Evolutionary conservation across 1,140 invertebrate species (phyloP), one percentile per base, ranked within the genome.

Genomic region (Musca domestica): DNA sequence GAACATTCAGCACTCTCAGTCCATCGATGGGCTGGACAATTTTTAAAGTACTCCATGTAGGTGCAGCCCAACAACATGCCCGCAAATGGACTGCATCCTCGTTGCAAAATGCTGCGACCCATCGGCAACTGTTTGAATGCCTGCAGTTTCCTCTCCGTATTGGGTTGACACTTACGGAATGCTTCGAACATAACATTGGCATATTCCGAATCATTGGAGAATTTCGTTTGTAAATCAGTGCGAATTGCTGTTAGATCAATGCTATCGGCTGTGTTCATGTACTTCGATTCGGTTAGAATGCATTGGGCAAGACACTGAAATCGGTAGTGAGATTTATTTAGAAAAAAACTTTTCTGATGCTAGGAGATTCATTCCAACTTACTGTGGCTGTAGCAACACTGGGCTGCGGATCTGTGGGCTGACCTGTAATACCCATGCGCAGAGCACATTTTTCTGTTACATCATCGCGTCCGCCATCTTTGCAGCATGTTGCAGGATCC

Each of bases 21-120:
- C 78, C 78, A 80, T 25, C 76, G 77, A 41, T 80, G 65, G 0
- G 67, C 66, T 1, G 78, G 78, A 64, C 78, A 80, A 66, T 80
- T 80, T 61, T 80, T 80, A 51, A 80, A 80, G 41, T 80, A 80
- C 20, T 80, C 77, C 77, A 79, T 80, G 52, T 78, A 78, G 0
- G 77, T 73, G 70, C 78, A 80, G 1, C 78, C 76, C 0, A 80
- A 71, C 3, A 80, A 19, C 25, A 80, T 76, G 1, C 76, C 77
- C 1, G 74, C 68, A 67, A 76, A 78, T 10, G 74, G 78, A 69
- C 77, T 80, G 49, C 78, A 80, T 14, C 71, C 51, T 46, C 73
- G 69, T 23, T 73, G 71, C 0, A 64, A 48, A 23, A 7, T 27
- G 2, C 22, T 52, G 15, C 23, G 20, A 20, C 34, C 58, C 19